Evolutionary conservation across 1,140 invertebrate species (phyloP).

Genomic region (Microplitis mediator): DNA sequence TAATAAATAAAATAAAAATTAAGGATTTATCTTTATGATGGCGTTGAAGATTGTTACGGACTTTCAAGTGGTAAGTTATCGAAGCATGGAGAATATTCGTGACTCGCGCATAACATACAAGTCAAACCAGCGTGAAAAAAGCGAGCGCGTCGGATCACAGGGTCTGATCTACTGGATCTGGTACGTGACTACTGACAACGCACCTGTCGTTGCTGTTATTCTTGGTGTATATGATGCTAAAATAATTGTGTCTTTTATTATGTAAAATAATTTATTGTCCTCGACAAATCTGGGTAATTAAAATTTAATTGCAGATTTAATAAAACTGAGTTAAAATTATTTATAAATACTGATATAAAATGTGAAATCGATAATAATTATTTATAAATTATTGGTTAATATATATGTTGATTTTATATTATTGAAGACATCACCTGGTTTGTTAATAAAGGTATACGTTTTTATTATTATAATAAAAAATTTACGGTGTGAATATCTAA

Average conservation of each 20-base stretch:
- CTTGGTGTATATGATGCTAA: neutral
- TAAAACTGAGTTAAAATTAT: no score
- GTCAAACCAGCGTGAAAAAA: constrained; percentile 31
- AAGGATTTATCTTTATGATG: neutral
- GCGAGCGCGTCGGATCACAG: constrained; percentile 27
- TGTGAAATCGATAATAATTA: no score
- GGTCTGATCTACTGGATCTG: constrained; percentile 25
- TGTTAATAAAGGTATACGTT: no score
- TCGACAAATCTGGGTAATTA: neutral
- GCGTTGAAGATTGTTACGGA: constrained; percentile 20
- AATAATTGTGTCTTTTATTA: neutral
- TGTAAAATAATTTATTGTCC: constrained; percentile 22
- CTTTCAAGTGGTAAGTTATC: constrained; percentile 5
- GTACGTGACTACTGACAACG: constrained; percentile 27
- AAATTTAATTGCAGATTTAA: no score
- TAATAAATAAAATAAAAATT: neutral
- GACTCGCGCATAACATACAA: constrained; percentile 13
- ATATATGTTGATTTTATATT: no score
- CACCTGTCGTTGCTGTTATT: constrained; percentile 23
- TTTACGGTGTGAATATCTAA: no score
- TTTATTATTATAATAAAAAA: no score
- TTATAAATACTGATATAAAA: no score
- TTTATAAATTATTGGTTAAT: no score
- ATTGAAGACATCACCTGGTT: no score
- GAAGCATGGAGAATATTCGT: constrained; percentile 23